Conservation (phyloP, 2,888 invertebrate genomes). For the Agrotis clavis region DNA sequence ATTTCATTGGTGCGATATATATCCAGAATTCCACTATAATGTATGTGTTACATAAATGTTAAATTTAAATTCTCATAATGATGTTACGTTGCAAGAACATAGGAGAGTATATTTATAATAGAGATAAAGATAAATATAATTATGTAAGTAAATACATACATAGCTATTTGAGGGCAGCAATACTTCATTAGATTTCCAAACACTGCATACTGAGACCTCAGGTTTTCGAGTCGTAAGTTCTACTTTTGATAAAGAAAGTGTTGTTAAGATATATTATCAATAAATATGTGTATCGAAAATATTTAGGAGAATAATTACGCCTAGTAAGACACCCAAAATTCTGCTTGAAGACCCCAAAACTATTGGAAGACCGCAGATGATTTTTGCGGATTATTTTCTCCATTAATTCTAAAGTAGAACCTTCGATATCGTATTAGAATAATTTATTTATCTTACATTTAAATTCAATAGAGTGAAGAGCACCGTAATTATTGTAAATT, state of each 20-base stretch:
- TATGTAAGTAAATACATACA: conserved; percentile 21
- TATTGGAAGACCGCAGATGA: background rate
- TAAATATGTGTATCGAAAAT: background rate
- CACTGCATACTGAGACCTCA: conserved; percentile 51
- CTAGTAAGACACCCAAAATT: background rate
- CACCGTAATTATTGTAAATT: conserved; percentile 55
- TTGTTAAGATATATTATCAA: background rate
- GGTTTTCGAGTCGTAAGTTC: conserved; percentile 30
- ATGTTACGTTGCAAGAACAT: conserved; percentile 2
- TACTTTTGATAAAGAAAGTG: conserved; percentile 20
- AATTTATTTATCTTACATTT: conserved; percentile 58
- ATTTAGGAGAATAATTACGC: background rate
- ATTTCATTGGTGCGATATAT: background rate
- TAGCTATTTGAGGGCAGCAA: conserved; percentile 25
- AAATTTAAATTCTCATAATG: background rate
- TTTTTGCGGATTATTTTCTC: no score
- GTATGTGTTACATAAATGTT: background rate
- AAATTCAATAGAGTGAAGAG: conserved; percentile 40
- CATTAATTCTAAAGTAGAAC: conserved; percentile 23
- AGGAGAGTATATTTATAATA: conserved; percentile 26
- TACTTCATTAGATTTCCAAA: conserved; percentile 43
- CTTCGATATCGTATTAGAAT: conserved; percentile 33
- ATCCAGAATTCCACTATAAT: background rate
- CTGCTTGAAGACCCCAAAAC: background rate
- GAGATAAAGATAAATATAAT: background rate